Base-by-base conservation (phyloP, 1,140 invertebrate genomes). In the Leptinotarsa undecemlineata region DNA sequence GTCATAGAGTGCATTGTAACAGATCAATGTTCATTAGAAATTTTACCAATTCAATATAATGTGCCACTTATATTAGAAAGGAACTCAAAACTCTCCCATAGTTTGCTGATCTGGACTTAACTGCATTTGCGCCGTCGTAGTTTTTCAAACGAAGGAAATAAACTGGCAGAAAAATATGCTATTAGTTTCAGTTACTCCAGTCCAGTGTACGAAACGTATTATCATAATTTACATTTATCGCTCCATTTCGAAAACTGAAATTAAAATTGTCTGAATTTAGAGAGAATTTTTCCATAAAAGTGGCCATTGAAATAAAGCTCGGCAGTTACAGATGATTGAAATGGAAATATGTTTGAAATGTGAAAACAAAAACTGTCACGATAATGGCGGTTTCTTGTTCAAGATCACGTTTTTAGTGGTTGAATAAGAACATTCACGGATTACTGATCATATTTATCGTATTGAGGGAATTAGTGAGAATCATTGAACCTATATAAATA, bases 161-260 rank as follows among this genome's bases (percentile, higher is more conserved):
- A 57, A 57, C 6, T 4, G 1, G 51, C 15, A 19, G 51, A 17
- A 19, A 57, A 57, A 57, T 57, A 57, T 57, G 20, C 63, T 64
- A 64, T 64, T 64, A 64, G 26, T 64, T 64, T 64, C n/a, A 21
- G 63, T 33, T 19, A 11, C 63, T 26, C 63, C 63, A 64, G 21
- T 64, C 63, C 26, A 33, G 26, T 64, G 14, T 64, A 64, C 20
- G 20, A 4, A 64, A 64, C 26, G 4, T 64, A 64, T 64, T 26
- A 64, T 64, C 63, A 64, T 64, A 64, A 64, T 23, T 64, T 20
- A 64, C 26, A 64, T 64, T 64, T 64, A 64, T 64, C 4, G 26
- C 63, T 64, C 63, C 20, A 64, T 64, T 64, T 64, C 20, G 19
- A 64, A 19, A 64, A 64, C 20, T 64, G 63, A 64, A 64, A 64